Evolutionary conservation across 2,888 invertebrate genomes (phyloP).

Genomic region (Temnothorax unifasciatus): DNA sequence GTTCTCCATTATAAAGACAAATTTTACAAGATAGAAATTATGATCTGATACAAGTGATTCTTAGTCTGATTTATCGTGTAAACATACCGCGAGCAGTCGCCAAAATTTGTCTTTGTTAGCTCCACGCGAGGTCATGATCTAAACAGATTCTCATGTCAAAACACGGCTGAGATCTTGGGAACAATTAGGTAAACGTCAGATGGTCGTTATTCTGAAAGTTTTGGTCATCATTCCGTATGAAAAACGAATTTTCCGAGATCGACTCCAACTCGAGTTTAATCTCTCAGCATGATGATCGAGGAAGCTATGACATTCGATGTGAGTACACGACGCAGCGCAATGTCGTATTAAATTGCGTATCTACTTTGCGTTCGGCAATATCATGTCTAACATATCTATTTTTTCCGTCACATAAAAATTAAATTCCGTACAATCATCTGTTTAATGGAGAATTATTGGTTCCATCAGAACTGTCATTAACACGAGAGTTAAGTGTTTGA

Average conservation of each 20-base stretch:
- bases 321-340: conserved; percentile 73
- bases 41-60: neutral
- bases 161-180: neutral
- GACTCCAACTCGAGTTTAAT: neutral
- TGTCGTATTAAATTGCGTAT: neutral
- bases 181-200: neutral
- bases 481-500: neutral
- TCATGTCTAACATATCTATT: neutral
- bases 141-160: neutral
- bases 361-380: neutral
- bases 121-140: neutral
- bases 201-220: conserved; percentile 16
- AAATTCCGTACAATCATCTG: neutral
- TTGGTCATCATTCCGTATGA: neutral
- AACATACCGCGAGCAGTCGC: neutral
- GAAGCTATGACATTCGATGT: conserved; percentile 83
- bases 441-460: neutral
- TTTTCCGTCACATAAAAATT: neutral
- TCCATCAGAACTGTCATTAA: neutral
- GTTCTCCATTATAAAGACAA: neutral
- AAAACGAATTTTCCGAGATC: neutral
- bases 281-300: conserved; percentile 78
- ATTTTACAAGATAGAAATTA: neutral
- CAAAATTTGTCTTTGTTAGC: neutral
- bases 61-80: neutral